Evolutionary conservation across 2,888 invertebrate genomes (phyloP).

Genomic region (Pedicia rivosa): DNA sequence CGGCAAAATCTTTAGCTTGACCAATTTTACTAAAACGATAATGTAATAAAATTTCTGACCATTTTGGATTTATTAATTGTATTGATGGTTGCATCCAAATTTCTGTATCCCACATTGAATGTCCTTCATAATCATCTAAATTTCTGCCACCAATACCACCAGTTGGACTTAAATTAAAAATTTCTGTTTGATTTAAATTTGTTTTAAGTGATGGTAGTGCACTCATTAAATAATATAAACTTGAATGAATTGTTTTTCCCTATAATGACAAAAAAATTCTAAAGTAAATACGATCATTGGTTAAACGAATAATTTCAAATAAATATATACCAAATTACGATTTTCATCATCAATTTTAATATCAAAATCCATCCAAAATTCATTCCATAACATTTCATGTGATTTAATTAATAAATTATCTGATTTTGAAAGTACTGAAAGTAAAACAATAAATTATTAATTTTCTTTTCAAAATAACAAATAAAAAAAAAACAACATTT

Average conservation of each 20-base stretch:
- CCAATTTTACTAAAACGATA: conserved; percentile 36
- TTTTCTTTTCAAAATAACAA: not conserved
- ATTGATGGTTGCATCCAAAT: conserved; percentile 44
- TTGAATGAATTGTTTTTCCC: conserved; percentile 31
- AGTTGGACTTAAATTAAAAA: conserved; percentile 40
- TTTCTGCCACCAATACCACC: conserved; percentile 34
- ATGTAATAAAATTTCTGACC: conserved; percentile 33
- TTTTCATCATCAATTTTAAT: conserved; percentile 36
- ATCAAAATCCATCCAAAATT: conserved; percentile 33
- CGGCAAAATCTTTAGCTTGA: conserved; percentile 36
- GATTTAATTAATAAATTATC: conserved; percentile 31
- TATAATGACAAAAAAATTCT: conserved; percentile 2
- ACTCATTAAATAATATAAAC: conserved; percentile 40
- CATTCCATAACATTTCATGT: conserved; percentile 35
- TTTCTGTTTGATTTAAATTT: conserved; percentile 31
- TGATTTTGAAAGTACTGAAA: conserved; percentile 33
- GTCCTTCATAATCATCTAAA: conserved; percentile 33
- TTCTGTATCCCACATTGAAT: conserved; percentile 48
- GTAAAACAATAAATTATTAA: not conserved
- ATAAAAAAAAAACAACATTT: too few species aligned
- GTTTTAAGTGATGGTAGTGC: conserved; percentile 36
- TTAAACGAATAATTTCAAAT: not conserved
- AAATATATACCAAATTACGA: conserved; percentile 29
- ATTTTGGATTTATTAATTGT: conserved; percentile 33
- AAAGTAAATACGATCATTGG: not conserved